phyloP scores from a whole-genome alignment of 2,797 vertebrate species.

The Chanos chanos region DNA sequence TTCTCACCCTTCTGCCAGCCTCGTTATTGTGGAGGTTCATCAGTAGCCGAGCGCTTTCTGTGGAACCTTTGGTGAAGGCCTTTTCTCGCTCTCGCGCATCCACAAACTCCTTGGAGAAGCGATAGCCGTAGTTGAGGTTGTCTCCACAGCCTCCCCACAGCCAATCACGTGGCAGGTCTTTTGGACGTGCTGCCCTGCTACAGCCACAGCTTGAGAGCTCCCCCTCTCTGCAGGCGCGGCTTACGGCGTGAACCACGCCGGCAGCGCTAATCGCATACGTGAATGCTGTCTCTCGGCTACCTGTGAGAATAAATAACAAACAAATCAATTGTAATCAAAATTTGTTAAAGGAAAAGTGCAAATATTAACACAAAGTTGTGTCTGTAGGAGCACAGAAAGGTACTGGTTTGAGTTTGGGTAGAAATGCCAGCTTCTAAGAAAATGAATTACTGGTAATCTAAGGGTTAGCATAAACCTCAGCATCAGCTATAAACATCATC shows the following conservation, averaged over 20 bases:
- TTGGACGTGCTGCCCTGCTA: conserved; percentile 88
- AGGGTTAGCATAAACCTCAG: too few species aligned
- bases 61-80: conserved; percentile 84
- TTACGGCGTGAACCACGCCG: conserved; percentile 94
- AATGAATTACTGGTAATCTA: too few species aligned
- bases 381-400: too few species aligned
- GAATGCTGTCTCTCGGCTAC: conserved; percentile 94
- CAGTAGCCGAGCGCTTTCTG: conserved; percentile 83
- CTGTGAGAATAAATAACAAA: too few species aligned
- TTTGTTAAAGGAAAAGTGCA: too few species aligned
- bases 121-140: conserved; percentile 94
- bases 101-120: conserved; percentile 98
- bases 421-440: too few species aligned
- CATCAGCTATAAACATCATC: too few species aligned
- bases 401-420: too few species aligned
- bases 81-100: conserved; percentile 93
- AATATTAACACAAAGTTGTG: too few species aligned
- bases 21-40: conserved; percentile 99
- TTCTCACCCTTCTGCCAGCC: conserved; percentile 88
- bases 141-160: conserved; percentile 98
- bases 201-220: conserved; percentile 96
- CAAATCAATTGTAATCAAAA: too few species aligned
- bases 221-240: conserved; percentile 92
- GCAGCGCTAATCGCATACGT: conserved; percentile 94
- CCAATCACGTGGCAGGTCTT: conserved; percentile 95